Percentiles rank a stretch among this genome's conserved stretches.
Conservation (phyloP, 1,140 invertebrate species). For the Drosophila funebris region DNA sequence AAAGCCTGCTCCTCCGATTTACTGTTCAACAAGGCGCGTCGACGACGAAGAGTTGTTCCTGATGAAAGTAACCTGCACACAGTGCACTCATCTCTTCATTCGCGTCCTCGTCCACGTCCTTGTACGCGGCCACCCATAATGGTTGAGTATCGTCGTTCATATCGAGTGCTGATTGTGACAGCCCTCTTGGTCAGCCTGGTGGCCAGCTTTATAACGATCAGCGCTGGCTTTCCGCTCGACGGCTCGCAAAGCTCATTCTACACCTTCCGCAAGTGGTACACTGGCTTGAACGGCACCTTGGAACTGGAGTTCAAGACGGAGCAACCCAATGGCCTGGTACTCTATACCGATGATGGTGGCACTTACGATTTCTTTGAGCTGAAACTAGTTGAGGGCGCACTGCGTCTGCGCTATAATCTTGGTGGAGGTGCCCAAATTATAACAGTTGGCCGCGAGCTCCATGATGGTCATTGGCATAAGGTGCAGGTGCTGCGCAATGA, state of each 20-base stretch:
- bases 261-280: slow-evolving; percentile 95
- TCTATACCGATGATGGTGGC: slow-evolving; percentile 97
- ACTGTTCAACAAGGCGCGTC: slow-evolving; percentile 66
- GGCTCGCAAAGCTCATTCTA: slow-evolving; percentile 94
- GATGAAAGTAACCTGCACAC: slow-evolving; percentile 9
- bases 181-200: slow-evolving; percentile 65
- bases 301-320: slow-evolving; percentile 97
- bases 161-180: slow-evolving; percentile 69
- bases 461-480: slow-evolving; percentile 96
- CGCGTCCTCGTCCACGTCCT: background rate
- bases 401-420: slow-evolving; percentile 94
- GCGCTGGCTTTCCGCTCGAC: slow-evolving; percentile 89
- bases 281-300: slow-evolving; percentile 92
- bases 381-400: slow-evolving; percentile 94
- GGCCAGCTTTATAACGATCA: slow-evolving; percentile 65
- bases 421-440: slow-evolving; percentile 94
- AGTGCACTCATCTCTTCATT: slow-evolving; percentile 8
- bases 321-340: slow-evolving; percentile 93
- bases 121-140: slow-evolving; percentile 20
- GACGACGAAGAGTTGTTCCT: slow-evolving; percentile 58
- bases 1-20: slow-evolving; percentile 58
- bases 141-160: slow-evolving; percentile 65
- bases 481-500: slow-evolving; percentile 90
- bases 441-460: slow-evolving; percentile 92
- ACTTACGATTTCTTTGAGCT: slow-evolving; percentile 97